Evolutionary conservation across 1,140 invertebrate species (phyloP).

Genomic region (Bombus fervidus): DNA sequence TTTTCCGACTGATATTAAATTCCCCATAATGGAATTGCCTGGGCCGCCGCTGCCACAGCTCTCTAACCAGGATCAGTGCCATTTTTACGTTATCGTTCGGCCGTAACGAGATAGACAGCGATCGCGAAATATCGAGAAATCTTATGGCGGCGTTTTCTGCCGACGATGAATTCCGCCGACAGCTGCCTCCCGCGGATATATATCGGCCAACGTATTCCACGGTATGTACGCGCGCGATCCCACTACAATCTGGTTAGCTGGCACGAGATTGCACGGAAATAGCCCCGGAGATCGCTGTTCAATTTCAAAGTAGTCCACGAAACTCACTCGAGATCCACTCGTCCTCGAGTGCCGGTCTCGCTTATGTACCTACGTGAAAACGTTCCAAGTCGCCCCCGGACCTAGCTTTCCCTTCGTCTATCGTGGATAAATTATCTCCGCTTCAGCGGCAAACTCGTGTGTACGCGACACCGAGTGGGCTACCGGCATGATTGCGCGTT

Average conservation of each 20-base stretch:
- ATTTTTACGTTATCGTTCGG: slow-evolving; percentile 23
- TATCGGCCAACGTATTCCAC: slow-evolving; percentile 40
- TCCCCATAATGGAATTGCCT: slow-evolving; percentile 3
- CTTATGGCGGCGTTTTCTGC: slow-evolving; percentile 1
- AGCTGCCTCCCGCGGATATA: slow-evolving; percentile 44
- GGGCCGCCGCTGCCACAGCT: not conserved
- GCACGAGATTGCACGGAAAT: slow-evolving; percentile 76
- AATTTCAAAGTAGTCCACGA: slow-evolving; percentile 62
- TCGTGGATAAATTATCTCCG: slow-evolving; percentile 37
- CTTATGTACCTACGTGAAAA: slow-evolving; percentile 16
- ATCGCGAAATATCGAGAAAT: slow-evolving; percentile 22
- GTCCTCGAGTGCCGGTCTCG: not conserved
- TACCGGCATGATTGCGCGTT: slow-evolving; percentile 34
- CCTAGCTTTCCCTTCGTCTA: not conserved
- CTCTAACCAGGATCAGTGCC: not conserved
- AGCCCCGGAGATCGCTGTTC: slow-evolving; percentile 69
- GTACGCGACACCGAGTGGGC: slow-evolving; percentile 55
- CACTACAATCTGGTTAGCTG: slow-evolving; percentile 73
- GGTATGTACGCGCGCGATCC: slow-evolving; percentile 54
- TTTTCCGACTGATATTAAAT: slow-evolving; percentile 6
- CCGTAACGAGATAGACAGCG: not conserved
- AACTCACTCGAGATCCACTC: slow-evolving; percentile 22
- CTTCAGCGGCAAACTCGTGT: slow-evolving; percentile 53
- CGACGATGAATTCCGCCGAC: slow-evolving; percentile 54
- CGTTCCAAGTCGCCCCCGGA: not conserved